Conservation (phyloP, 2,113 vertebrate genomes). For the Mustelus asterias region DNA sequence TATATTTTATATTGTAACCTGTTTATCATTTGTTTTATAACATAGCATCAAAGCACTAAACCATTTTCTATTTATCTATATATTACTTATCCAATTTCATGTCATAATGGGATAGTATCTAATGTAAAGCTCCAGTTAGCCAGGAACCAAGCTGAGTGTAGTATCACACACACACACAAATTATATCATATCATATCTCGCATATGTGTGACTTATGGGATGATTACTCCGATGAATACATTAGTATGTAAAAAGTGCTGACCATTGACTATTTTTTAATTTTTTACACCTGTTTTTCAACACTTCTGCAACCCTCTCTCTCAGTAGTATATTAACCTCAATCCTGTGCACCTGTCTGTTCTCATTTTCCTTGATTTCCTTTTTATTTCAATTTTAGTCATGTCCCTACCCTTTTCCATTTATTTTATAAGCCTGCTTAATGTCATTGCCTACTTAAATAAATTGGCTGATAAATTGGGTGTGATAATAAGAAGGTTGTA, state of each 20-base stretch:
- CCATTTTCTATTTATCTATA: background rate
- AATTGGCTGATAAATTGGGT: constrained; percentile 33
- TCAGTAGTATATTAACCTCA: constrained; percentile 12
- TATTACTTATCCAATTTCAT: background rate
- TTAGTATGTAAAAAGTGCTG: background rate
- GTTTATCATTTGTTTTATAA: background rate
- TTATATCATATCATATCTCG: background rate
- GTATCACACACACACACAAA: background rate
- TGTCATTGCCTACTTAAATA: constrained; percentile 21
- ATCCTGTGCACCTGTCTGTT: constrained; percentile 13
- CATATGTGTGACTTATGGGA: constrained; percentile 1
- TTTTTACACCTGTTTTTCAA: background rate
- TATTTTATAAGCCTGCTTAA: constrained; percentile 25
- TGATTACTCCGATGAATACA: constrained; percentile 22
- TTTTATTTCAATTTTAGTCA: constrained; percentile 10
- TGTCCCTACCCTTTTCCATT: background rate
- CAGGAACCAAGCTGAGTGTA: background rate
- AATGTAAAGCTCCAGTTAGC: background rate
- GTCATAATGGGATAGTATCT: background rate
- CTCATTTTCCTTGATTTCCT: background rate
- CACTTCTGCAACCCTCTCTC: background rate
- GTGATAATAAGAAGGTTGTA: constrained; percentile 20
- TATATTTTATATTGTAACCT: background rate
- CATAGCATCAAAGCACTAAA: background rate
- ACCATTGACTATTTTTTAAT: background rate